phyloP scores from a whole-genome alignment of 2,797 vertebrate species.

The Valencia hispanica region DNA sequence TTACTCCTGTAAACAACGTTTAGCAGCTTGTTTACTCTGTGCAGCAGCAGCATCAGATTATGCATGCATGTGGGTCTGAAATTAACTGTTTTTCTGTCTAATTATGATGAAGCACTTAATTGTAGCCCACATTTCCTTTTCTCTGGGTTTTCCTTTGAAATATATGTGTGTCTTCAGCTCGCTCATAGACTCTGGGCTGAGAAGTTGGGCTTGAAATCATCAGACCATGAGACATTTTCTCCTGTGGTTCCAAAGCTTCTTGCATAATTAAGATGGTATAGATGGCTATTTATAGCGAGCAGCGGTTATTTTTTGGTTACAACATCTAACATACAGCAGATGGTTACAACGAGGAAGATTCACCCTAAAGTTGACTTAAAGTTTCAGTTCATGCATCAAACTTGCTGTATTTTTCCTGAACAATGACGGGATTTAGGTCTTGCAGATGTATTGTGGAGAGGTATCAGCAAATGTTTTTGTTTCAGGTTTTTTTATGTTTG shows the following conservation, averaged over 20 bases:
- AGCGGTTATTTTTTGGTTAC: slow-evolving; percentile 17
- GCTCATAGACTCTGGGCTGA: background rate
- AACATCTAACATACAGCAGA: slow-evolving; percentile 7
- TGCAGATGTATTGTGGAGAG: background rate
- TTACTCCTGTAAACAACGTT: slow-evolving; percentile 34
- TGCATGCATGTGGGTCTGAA: background rate
- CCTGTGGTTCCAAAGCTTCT: slow-evolving; percentile 29
- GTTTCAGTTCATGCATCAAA: background rate
- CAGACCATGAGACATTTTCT: slow-evolving; percentile 15
- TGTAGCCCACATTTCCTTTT: background rate
- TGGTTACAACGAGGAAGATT: background rate
- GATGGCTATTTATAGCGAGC: slow-evolving; percentile 37
- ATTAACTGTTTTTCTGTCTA: background rate
- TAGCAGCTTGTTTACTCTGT: slow-evolving; percentile 36
- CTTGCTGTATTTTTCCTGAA: background rate
- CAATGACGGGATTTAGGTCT: background rate
- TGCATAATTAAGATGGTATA: slow-evolving; percentile 49
- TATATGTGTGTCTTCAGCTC: background rate
- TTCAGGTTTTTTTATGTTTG: background rate
- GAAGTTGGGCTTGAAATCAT: slow-evolving; percentile 24
- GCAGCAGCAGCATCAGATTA: slow-evolving; percentile 4
- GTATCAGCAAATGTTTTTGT: background rate
- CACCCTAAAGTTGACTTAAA: background rate
- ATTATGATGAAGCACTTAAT: background rate
- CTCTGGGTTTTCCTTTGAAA: background rate